Percentiles rank a stretch among this genome's conserved stretches.
Evolutionary conservation across 2,113 vertebrate genomes (phyloP).

Genomic region (Austrofundulus limnaeus): DNA sequence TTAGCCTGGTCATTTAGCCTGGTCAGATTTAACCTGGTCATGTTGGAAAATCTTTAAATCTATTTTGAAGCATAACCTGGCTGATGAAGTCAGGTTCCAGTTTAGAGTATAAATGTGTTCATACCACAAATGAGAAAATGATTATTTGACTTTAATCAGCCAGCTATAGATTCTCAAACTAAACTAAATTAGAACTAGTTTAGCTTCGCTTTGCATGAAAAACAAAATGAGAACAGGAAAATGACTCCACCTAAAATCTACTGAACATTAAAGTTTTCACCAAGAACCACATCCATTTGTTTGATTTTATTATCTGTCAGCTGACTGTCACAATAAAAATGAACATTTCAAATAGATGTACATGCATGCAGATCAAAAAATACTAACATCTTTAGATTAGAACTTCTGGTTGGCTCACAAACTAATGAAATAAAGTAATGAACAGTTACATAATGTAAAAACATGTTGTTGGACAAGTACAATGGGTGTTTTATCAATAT

Average conservation of each 20-base stretch:
- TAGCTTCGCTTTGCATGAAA: neutral
- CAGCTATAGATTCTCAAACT: neutral
- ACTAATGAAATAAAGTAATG: neutral
- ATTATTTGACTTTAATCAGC: too few relatives aligned
- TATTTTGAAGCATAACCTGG: too few relatives aligned
- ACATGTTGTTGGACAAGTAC: neutral
- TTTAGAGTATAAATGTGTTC: too few relatives aligned
- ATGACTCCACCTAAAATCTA: neutral
- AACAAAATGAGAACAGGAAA: neutral
- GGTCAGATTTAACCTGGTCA: too few relatives aligned
- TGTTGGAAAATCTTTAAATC: too few relatives aligned
- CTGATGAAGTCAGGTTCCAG: too few relatives aligned
- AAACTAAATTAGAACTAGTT: neutral
- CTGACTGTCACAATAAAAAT: neutral
- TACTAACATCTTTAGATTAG: too few relatives aligned
- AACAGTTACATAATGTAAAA: neutral
- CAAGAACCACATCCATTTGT: neutral
- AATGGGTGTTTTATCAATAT: neutral
- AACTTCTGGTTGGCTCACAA: neutral
- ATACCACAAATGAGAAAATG: neutral
- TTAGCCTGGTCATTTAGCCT: too few relatives aligned
- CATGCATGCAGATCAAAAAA: too few relatives aligned
- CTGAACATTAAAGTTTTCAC: too few relatives aligned
- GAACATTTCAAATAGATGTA: too few relatives aligned
- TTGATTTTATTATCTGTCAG: neutral